Evolutionary conservation across 2,888 invertebrate species (phyloP).

Genomic region (Stenichneumon culpator): DNA sequence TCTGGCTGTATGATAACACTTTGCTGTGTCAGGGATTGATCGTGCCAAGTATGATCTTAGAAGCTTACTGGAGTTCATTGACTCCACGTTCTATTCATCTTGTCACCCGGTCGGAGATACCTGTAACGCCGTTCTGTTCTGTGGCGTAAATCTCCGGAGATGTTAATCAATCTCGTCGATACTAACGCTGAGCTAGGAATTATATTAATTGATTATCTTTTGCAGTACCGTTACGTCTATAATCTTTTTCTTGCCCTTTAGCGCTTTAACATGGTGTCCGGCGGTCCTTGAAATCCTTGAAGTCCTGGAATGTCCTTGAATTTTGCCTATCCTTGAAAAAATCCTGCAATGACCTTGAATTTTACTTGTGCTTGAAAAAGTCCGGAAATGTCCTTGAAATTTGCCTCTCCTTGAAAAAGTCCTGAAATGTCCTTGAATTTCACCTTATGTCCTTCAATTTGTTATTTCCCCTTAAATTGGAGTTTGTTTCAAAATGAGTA

Average conservation of each 20-base stretch:
- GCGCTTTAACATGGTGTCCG: not conserved
- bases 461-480: too few species aligned
- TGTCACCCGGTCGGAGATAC: constrained; percentile 8
- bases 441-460: too few species aligned
- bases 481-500: too few species aligned
- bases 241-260: not conserved
- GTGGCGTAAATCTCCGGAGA: not conserved
- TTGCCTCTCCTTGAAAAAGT: too few species aligned
- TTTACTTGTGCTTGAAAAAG: too few species aligned
- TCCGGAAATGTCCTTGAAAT: too few species aligned
- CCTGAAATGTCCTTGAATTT: too few species aligned
- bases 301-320: too few species aligned
- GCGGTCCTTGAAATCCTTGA: too few species aligned
- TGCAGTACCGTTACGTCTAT: not conserved
- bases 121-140: not conserved
- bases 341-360: too few species aligned
- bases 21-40: constrained; percentile 3
- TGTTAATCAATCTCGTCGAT: constrained; percentile 2
- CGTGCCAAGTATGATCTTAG: constrained; percentile 48
- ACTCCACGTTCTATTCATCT: constrained; percentile 45
- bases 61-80: constrained; percentile 52
- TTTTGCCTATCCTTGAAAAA: too few species aligned
- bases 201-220: not conserved
- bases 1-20: not conserved
- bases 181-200: not conserved